phyloP scores from a whole-genome alignment of 2,113 vertebrate genomes.

The Oreochromis spilurus region DNA sequence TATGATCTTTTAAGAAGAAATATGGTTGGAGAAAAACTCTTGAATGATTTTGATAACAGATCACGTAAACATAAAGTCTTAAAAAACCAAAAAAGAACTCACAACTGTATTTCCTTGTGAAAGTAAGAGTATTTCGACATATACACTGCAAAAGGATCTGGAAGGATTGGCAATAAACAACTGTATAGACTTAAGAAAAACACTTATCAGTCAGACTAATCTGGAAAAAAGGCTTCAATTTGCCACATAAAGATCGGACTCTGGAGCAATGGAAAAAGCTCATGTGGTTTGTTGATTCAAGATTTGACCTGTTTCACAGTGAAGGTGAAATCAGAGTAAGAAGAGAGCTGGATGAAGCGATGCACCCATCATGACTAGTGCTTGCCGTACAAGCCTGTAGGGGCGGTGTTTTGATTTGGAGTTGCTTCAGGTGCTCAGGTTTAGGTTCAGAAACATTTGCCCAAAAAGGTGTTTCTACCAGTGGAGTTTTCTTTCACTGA shows the following conservation, averaged over 20 bases:
- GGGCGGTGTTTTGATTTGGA: background rate
- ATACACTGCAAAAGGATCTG: background rate
- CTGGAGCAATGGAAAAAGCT: background rate
- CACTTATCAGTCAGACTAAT: background rate
- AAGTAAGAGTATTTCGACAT: background rate
- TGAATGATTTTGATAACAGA: too few species aligned
- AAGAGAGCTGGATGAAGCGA: background rate
- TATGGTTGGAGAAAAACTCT: background rate
- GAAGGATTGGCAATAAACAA: background rate
- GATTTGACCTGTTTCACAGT: background rate
- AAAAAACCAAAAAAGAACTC: background rate
- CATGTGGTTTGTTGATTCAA: background rate
- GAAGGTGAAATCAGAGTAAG: background rate
- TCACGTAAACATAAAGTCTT: too few species aligned
- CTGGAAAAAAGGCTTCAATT: background rate
- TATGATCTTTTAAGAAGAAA: background rate
- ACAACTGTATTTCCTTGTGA: background rate
- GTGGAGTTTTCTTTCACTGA: background rate
- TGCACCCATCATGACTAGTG: background rate
- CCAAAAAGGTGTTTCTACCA: background rate
- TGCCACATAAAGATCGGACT: background rate
- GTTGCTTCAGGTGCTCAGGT: background rate
- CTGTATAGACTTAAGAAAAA: background rate
- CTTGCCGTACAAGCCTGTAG: background rate
- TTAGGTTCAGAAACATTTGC: background rate